These are phyloP conservation scores for Phaenicophaeus curvirostris DNA, from an alignment of 2,797 vertebrate species.

Conservation along the genomic window DNA sequence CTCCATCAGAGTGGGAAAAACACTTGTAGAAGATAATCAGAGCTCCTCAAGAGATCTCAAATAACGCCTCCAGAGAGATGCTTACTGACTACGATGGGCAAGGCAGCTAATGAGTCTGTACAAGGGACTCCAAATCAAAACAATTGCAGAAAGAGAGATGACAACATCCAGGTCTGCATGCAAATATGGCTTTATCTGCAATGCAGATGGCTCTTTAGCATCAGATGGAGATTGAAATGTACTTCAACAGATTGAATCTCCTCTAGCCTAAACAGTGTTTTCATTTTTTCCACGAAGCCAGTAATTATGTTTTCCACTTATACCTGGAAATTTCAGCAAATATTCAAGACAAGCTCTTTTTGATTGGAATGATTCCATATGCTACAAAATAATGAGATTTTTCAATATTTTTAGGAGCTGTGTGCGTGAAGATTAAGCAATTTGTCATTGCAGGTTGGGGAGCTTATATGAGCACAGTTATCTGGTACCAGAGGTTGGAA, in stretches of 20 bases:
- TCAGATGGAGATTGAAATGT: background rate
- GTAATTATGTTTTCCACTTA: constrained; percentile 8
- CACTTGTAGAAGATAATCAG: constrained; percentile 4
- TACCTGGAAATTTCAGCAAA: constrained; percentile 20
- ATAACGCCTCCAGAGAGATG: background rate
- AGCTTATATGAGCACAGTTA: accelerated
- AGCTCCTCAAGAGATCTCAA: background rate
- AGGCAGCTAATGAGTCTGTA: background rate
- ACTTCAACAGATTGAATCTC: constrained; percentile 1
- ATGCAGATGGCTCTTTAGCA: constrained; percentile 32
- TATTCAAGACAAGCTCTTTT: background rate
- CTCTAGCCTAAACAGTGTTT: constrained; percentile 1
- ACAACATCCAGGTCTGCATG: background rate
- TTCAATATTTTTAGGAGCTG: background rate
- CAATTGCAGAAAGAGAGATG: background rate
- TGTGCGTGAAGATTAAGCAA: background rate
- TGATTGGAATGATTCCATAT: background rate
- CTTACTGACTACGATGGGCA: background rate
- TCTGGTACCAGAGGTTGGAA: background rate
- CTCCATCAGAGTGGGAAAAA: constrained; percentile 16
- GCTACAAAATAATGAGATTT: background rate
- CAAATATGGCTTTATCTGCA: constrained; percentile 21
- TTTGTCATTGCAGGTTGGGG: background rate
- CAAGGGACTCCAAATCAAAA: background rate
- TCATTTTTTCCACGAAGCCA: background rate